Conservation (phyloP, 2,888 invertebrate genomes). For the Synanthedon myopaeformis region DNA sequence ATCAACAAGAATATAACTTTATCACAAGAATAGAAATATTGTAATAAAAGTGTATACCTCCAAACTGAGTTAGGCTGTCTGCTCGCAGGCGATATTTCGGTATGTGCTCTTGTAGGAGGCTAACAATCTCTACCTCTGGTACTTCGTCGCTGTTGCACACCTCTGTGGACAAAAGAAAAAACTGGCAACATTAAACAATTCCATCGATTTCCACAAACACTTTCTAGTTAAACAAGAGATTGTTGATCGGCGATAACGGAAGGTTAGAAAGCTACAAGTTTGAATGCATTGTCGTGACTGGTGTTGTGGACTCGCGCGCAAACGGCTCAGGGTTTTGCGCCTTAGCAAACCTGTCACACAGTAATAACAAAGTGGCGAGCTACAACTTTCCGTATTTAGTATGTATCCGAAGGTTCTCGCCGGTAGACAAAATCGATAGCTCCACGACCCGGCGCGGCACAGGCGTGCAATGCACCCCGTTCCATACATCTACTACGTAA, state of each 20-base stretch:
- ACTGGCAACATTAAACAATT: conserved; percentile 1
- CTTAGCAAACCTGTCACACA: conserved; percentile 12
- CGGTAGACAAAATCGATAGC: conserved; percentile 61
- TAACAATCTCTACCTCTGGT: conserved; percentile 96
- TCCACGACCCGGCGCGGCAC: conserved; percentile 25
- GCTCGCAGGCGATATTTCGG: conserved; percentile 94
- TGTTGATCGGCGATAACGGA: conserved; percentile 21
- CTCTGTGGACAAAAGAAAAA: conserved; percentile 73
- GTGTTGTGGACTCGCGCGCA: conserved; percentile 14
- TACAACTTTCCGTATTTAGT: conserved; percentile 45
- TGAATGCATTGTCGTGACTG: conserved; percentile 38
- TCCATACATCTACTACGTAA: neutral
- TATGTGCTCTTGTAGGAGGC: conserved; percentile 93
- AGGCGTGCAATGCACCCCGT: conserved; percentile 29
- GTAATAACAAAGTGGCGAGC: conserved; percentile 8
- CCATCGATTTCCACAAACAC: conserved; percentile 5
- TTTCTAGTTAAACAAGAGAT: conserved; percentile 20
- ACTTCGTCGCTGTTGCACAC: conserved; percentile 92
- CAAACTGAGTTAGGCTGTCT: conserved; percentile 92
- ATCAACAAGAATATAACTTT: conserved; percentile 3
- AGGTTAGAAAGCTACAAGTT: conserved; percentile 37
- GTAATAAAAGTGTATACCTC: conserved; percentile 67
- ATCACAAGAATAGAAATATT: neutral
- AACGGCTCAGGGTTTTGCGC: neutral
- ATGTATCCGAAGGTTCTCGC: conserved; percentile 14